Evolutionary conservation across 64 coral and sea anemone genomes (phyloP).

Genomic region (Dendronephthya gigantea): DNA sequence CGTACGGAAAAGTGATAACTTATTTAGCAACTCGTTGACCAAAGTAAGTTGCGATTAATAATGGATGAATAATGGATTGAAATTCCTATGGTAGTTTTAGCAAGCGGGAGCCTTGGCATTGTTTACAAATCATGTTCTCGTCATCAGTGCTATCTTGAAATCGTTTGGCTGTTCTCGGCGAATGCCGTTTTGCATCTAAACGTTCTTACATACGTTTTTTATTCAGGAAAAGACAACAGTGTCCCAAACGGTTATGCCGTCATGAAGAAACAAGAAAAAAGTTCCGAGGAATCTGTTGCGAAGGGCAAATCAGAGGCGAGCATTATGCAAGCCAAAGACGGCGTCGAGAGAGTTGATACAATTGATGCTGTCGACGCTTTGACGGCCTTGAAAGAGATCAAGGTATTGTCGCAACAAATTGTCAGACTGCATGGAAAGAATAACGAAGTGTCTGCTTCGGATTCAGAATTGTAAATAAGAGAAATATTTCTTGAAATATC

Average conservation of each 20-base stretch:
- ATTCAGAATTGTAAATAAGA: not conserved
- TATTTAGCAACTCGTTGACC: too few relatives aligned
- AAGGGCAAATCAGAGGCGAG: not conserved
- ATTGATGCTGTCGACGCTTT: not conserved
- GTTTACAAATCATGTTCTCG: too few relatives aligned
- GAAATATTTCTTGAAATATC: not conserved
- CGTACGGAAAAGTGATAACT: too few relatives aligned
- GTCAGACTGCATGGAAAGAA: not conserved
- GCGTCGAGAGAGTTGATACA: not conserved
- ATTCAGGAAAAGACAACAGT: not conserved
- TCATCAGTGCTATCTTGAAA: too few relatives aligned
- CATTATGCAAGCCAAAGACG: not conserved
- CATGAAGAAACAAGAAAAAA: not conserved
- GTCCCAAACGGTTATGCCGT: not conserved
- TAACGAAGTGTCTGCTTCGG: not conserved
- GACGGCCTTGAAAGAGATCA: not conserved
- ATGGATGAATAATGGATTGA: too few relatives aligned
- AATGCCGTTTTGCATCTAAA: too few relatives aligned
- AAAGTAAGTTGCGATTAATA: too few relatives aligned
- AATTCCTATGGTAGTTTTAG: too few relatives aligned
- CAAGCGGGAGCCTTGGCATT: too few relatives aligned
- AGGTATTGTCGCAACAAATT: conserved; percentile 7
- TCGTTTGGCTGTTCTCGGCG: too few relatives aligned
- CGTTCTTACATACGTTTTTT: not conserved
- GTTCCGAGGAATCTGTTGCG: too few relatives aligned